Base-by-base conservation (phyloP, 2,797 vertebrate species). In the Halcyon badia region DNA sequence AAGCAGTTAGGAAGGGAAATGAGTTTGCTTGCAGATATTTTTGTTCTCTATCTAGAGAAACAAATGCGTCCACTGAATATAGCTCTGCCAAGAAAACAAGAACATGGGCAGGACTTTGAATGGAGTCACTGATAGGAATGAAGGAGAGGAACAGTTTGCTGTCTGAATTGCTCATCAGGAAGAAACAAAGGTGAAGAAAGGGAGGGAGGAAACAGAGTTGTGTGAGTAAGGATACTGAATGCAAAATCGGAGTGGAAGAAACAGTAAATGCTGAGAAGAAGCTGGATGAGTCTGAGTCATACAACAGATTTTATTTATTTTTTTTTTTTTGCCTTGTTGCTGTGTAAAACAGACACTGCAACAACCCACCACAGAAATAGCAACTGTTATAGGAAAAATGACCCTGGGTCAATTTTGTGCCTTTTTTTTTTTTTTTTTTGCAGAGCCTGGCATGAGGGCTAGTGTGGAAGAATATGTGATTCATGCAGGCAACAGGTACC, bases 121-220 rank as follows among this genome's bases (percentile, higher is more conserved):
- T 85, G 94, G 94, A 97, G 92, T 97, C 96, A 94, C 97, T 94
- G 95, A 97, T 97, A 83, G 87, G 91, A 94, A 94, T 86, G 95
- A 97, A 97, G 95, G 73, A 96, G 83, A 95, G 94, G 94, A 96
- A 97, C 52, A 90, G 94, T 97, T 96, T 97, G 94, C 89, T 49
- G 42, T 95, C 97, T 97, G 90, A 96, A 96, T 97, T 96, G 95
- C 97, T 97, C 93, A 87, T 97, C 83, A 95, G 97, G 95, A 97
- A 88, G 93, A 95, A 94, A 95, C 92, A 94, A 94, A 97, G 94
- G 94, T 97, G 93, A 87, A 96, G 65, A 93, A 94, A 95, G 61
- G 64, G 77, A 97, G 69, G 42, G 81, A 94, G 95, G 95, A 96
- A 97, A 95, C 83, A 48, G 86, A 86, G 94, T 44, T 86, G 76